Evolutionary conservation across 1,140 invertebrate genomes (phyloP), one percentile per base, ranked within the genome.

Genomic region (Colletes latitarsis): DNA sequence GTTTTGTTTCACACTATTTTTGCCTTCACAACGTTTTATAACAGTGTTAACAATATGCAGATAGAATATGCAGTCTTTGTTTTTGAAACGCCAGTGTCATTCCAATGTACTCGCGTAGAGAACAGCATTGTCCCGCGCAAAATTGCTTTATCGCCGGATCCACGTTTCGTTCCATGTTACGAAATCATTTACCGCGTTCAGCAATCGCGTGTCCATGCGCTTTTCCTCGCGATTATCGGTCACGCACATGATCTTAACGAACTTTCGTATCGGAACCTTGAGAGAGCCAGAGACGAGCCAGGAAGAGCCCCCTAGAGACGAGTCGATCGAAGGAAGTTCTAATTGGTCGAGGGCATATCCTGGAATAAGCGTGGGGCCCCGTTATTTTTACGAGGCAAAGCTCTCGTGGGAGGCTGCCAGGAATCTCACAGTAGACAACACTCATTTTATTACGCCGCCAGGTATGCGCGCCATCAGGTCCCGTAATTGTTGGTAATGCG

Each of bases 391-490:
- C 46, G 57, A 49, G 46, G 62, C 39, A 53, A 60, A 55, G 30
- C 30, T 72, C 30, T 76, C 83, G 80, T 86, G 84, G 74, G 84
- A 86, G 79, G 70, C 60, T 63, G 73, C 5, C 41, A 6, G 4
- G 12, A 67, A 53, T 86, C 79, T 76, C 83, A 79, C 83, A 85
- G 67, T 52, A 64, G 68, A 57, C 30, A 78, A 75, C 79, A 78
- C 85, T 86, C 71, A 76, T 86, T 86, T 86, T 85, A 82, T 85
- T 85, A 79, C 76, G 84, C 69, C 67, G 69, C 60, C 74, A 57
- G 60, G 55, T 75, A 74, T 64, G 72, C 46, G 46, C 71, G 52
- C 12, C 49, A 60, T 63, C 60, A 49, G 53, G n/a, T 73, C 68
- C 55, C 68, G 71, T 87, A 86, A 87, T 87, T 83, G 73, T 81